Evolutionary conservation across 2,888 invertebrate species (phyloP), one percentile per base, ranked within the genome.

Genomic region (Leptopterna dolabrata): DNA sequence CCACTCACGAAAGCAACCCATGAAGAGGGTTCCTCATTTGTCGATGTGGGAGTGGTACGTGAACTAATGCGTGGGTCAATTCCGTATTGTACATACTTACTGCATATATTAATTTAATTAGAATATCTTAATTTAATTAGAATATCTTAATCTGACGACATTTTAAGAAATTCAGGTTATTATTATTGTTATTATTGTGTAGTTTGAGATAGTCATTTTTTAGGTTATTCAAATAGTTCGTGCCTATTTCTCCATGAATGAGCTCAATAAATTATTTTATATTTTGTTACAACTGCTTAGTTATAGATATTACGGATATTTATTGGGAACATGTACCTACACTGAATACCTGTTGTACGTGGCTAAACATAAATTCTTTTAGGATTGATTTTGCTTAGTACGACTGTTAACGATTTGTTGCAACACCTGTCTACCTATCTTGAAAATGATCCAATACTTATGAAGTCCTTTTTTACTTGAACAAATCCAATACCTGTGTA

Each of bases 201-300:
- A 63, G 63, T 51, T 6, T n/a, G 14, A 51, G 51, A 19, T 51
- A 51, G 51, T 51, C n/a, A 19, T 51, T 51, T n/a, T 51, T 51
- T 51, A 51, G 51, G 4, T 63, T 63, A 36, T 63, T 63, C 3
- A n/a, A 0, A 55, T 55, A 63, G 1, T 63, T 63, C 63, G 24
- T 24, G 24, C 63, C 63, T 24, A 63, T 9, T 63, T 63, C 24
- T 63, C 6, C 36, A 19, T 63, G 63, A 63, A 11, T 24, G 24
- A 63, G 63, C 63, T 63, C 63, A 63, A 63, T 63, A 63, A 63
- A 24, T 63, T 63, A 63, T 63, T 63, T 63, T 63, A 27, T 63
- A 63, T 63, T 63, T 63, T 63, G 63, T 27, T 63, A 63, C 24
- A 11, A 63, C 24, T 24, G 24, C 1, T 9, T 63, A 24, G 24